phyloP scores from a whole-genome alignment of 1,140 invertebrate genomes.

The Harpegnathos saltator region DNA sequence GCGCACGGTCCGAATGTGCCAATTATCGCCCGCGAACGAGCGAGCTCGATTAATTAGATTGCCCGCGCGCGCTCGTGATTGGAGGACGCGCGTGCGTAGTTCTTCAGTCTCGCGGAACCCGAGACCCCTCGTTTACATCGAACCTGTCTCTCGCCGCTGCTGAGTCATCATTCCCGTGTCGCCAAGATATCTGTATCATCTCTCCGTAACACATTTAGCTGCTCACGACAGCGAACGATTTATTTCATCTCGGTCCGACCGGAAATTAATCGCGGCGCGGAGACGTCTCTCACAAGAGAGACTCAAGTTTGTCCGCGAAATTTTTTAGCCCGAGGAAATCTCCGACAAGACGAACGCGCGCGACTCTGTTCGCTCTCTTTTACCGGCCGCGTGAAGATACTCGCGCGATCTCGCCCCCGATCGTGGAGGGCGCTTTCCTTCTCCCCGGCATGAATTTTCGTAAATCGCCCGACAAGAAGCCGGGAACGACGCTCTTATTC shows the following conservation, averaged over 20 bases:
- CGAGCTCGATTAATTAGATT: slow-evolving; percentile 44
- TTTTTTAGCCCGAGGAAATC: too few relatives aligned
- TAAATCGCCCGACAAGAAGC: not conserved
- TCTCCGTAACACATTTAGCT: too few relatives aligned
- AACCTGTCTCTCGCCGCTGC: not conserved
- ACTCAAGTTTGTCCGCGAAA: too few relatives aligned
- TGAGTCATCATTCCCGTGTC: not conserved
- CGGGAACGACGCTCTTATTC: slow-evolving; percentile 9
- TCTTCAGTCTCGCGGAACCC: not conserved
- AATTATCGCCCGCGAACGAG: slow-evolving; percentile 60
- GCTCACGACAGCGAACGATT: too few relatives aligned
- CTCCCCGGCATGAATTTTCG: not conserved
- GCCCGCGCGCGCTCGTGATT: not conserved
- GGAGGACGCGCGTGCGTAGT: not conserved
- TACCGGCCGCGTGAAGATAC: too few relatives aligned
- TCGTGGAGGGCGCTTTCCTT: too few relatives aligned
- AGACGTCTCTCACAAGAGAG: too few relatives aligned
- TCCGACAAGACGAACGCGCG: too few relatives aligned
- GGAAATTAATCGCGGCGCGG: too few relatives aligned
- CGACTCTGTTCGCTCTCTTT: too few relatives aligned
- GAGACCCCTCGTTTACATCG: not conserved
- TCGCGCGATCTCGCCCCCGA: too few relatives aligned
- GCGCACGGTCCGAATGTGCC: slow-evolving; percentile 73
- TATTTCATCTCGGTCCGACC: too few relatives aligned
- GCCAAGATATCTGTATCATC: not conserved